Evolutionary conservation across 2,797 vertebrate genomes (phyloP), one percentile per base, ranked within the genome.

Genomic region (Loriculus beryllinus): DNA sequence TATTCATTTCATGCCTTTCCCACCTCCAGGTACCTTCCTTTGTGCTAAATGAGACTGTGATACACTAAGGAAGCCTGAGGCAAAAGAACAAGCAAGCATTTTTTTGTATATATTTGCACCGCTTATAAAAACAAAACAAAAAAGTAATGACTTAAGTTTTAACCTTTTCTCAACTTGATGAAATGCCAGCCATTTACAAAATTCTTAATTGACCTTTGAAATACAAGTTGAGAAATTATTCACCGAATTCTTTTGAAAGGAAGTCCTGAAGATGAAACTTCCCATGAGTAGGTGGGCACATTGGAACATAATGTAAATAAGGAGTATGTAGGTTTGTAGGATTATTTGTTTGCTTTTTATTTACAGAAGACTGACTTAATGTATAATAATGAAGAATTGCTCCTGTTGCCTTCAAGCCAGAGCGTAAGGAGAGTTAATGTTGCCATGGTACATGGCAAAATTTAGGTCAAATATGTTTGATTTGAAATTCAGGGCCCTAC

Each of bases 131-230:
- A 16, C 33, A 84, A 51, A 82, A 70, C 13, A 93, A 93, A 63
- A 93, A 88, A 81, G 52, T 81, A 96, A 95, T 91, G 79, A 79
- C 59, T 95, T 4, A 6, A 90, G 68, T 95, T 96, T 94, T 96
- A 96, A 97, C 96, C 86, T 96, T 96, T 79, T 95, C 70, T 92
- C 79, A 86, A 59, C 92, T 90, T 94, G 92, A 96, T 96, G 95
- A 95, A 85, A 92, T 95, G 91, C 26, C 7, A 96, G 64, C 76
- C 63, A 52, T 91, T 96, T 89, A 47, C 88, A 54, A 78, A 91
- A 86, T 92, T 94, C 68, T 79, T 96, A 96, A 96, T 91, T 96
- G 92, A 94, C 86, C 89, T 92, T 90, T 94, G 90, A 94, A 96
- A 92, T 96, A 95, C 84, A 96, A 96, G 95, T 95, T 49, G 86